phyloP scores from a whole-genome alignment of 2,797 vertebrate genomes.

The Nyctibius grandis region DNA sequence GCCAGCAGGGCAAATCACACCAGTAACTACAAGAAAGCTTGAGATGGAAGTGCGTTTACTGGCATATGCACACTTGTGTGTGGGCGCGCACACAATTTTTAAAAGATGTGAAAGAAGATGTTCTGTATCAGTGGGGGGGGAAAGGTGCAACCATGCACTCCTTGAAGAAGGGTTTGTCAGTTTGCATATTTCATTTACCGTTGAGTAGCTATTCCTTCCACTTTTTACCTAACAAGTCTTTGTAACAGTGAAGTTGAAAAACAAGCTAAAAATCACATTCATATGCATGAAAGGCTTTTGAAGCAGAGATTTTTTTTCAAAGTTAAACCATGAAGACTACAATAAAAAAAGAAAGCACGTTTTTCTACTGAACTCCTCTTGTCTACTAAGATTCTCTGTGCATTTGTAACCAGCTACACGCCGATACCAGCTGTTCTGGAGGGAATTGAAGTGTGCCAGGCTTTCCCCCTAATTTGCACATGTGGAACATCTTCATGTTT shows the following conservation, averaged over 20 bases:
- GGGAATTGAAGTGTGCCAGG: neutral
- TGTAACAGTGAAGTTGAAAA: neutral
- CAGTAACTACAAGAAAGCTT: neutral
- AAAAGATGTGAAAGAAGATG: neutral
- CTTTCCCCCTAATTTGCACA: constrained; percentile 3
- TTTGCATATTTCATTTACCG: neutral
- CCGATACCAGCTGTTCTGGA: neutral
- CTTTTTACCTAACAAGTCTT: neutral
- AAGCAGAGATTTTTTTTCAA: neutral
- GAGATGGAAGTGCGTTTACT: neutral
- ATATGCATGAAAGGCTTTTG: constrained; percentile 3
- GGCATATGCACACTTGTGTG: neutral
- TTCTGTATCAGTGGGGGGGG: neutral
- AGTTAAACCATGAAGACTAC: neutral
- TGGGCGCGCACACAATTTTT: neutral
- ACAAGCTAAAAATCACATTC: neutral
- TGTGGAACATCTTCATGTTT: neutral
- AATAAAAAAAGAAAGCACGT: neutral
- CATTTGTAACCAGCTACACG: neutral
- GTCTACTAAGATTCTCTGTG: neutral
- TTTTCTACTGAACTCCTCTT: neutral
- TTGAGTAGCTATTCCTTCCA: neutral
- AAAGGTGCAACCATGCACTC: neutral
- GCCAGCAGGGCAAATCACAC: neutral
- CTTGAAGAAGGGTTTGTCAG: neutral